Conservation (phyloP, 2,113 vertebrate genomes). For the Crotalus tigris region DNA sequence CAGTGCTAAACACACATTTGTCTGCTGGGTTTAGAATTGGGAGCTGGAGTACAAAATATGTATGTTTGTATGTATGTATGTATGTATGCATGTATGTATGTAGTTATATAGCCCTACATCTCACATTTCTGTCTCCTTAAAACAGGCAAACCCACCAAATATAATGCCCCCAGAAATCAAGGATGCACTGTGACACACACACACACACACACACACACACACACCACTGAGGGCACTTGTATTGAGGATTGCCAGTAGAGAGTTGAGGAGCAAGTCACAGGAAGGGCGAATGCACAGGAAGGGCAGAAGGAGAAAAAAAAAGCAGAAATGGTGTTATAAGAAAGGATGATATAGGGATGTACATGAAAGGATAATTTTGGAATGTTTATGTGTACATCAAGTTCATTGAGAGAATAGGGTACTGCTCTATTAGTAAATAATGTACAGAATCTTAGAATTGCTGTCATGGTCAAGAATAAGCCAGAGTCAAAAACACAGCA, state of each 20-base stretch:
- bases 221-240: not conserved
- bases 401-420: not conserved
- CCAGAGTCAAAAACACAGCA: not conserved
- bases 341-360: not conserved
- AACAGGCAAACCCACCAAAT: not conserved
- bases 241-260: not conserved
- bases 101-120: not conserved
- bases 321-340: not conserved
- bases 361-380: not conserved
- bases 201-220: no score
- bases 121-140: not conserved
- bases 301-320: not conserved
- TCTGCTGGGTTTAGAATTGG: not conserved
- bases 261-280: not conserved
- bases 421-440: not conserved
- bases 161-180: not conserved
- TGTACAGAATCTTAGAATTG: not conserved
- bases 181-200: not conserved
- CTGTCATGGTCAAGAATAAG: not conserved
- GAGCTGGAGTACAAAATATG: not conserved
- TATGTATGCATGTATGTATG: not conserved
- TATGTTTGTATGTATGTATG: not conserved
- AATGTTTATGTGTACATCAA: not conserved
- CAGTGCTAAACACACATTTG: not conserved
- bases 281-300: not conserved